These are phyloP conservation scores for Drosophila pseudotalamancana DNA, from an alignment of 2,888 invertebrate genomes.

Conservation along the genomic window DNA sequence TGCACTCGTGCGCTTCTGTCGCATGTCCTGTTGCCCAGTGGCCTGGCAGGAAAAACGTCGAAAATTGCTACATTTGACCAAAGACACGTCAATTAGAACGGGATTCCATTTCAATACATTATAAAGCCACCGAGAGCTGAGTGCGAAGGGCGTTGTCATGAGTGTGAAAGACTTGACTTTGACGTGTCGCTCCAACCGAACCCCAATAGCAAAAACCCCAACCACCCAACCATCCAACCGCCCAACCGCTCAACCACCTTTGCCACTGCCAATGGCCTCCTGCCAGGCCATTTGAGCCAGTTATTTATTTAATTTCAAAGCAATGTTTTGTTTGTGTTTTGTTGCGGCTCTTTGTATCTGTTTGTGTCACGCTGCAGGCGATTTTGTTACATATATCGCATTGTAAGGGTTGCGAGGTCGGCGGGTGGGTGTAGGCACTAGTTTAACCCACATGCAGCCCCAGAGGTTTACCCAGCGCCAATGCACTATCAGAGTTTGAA, in stretches of 20 bases:
- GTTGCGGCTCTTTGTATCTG: slow-evolving; percentile 27
- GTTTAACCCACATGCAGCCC: slow-evolving; percentile 34
- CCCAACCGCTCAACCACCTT: background rate
- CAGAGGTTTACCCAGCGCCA: slow-evolving; percentile 4
- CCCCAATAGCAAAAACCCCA: background rate
- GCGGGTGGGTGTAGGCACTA: slow-evolving; percentile 20
- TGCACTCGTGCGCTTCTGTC: slow-evolving; percentile 58
- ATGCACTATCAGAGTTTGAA: too few species aligned
- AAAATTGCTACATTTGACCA: slow-evolving; percentile 69
- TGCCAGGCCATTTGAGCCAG: slow-evolving; percentile 16
- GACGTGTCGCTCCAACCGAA: slow-evolving; percentile 34
- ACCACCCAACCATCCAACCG: background rate
- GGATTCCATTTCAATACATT: slow-evolving; percentile 13
- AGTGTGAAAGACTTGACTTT: slow-evolving; percentile 53
- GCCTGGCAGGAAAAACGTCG: slow-evolving; percentile 44
- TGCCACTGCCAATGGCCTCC: background rate
- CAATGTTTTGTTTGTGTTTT: slow-evolving; percentile 53
- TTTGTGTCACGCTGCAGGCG: slow-evolving; percentile 45
- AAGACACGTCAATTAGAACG: slow-evolving; percentile 73
- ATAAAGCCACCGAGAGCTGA: slow-evolving; percentile 12
- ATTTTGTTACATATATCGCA: slow-evolving; percentile 35
- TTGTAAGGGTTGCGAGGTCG: slow-evolving; percentile 16
- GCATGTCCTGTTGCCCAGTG: slow-evolving; percentile 53
- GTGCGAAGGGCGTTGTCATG: slow-evolving; percentile 23
- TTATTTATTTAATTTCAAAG: slow-evolving; percentile 72